Conservation (phyloP, 2,113 vertebrate species). For the Hippocampus zosterae region DNA sequence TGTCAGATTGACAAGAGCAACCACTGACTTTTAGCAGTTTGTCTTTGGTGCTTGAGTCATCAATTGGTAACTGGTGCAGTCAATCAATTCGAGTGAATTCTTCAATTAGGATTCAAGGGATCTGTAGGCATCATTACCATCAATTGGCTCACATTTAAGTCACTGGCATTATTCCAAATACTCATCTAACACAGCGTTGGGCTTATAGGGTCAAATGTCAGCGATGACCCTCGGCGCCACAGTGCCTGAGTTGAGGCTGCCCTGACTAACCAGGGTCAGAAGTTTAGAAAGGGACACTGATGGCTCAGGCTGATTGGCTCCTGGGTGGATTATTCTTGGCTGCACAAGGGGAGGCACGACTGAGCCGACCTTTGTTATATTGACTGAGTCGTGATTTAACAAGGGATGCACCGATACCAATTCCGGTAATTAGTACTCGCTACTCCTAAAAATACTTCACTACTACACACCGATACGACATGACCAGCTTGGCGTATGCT, state of each 20-base stretch:
- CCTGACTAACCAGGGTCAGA: conserved; percentile 43
- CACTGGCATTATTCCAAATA: conserved; percentile 3
- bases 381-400: background rate
- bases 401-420: background rate
- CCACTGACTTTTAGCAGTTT: background rate
- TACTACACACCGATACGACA: background rate
- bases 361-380: background rate
- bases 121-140: background rate
- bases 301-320: conserved; percentile 15
- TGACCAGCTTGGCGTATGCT: background rate
- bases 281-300: conserved; percentile 36
- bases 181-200: conserved; percentile 25
- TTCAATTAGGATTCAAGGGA: background rate
- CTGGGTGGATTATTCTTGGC: conserved; percentile 34
- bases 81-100: background rate
- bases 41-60: background rate
- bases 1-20: background rate
- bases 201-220: conserved; percentile 46
- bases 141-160: background rate
- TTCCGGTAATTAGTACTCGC: background rate
- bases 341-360: background rate
- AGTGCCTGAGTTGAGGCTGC: conserved; percentile 43
- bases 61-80: background rate
- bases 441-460: background rate
- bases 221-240: conserved; percentile 44